Percentiles rank a stretch among this genome's conserved stretches.
Evolutionary conservation across 2,797 vertebrate genomes (phyloP).

Genomic region (Gallinago solitaria): DNA sequence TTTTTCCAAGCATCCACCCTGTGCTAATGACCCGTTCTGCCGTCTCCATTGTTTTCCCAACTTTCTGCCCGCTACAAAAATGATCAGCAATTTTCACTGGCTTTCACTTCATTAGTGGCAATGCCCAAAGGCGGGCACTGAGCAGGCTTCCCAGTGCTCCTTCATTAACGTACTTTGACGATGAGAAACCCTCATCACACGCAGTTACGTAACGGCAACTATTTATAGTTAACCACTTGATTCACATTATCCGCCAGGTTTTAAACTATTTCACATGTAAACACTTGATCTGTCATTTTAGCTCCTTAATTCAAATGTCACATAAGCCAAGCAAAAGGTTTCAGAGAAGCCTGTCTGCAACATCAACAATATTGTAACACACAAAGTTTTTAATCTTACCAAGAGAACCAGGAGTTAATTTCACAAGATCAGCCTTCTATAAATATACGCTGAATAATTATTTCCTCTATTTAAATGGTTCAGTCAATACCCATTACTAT

Average conservation of each 20-base stretch:
- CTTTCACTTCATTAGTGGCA: neutral
- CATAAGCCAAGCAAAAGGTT: neutral
- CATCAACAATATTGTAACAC: neutral
- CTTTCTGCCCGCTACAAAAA: neutral
- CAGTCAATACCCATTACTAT: neutral
- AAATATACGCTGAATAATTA: neutral
- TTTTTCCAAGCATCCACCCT: neutral
- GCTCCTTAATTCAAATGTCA: neutral
- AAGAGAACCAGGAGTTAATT: neutral
- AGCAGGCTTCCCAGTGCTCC: neutral
- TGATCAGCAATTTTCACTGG: neutral
- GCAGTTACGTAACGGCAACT: neutral
- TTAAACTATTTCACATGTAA: neutral
- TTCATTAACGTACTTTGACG: rapidly evolving
- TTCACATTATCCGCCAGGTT: slow-evolving; percentile 10
- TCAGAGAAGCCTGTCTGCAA: neutral
- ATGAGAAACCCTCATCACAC: neutral
- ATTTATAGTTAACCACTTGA: slow-evolving; percentile 59
- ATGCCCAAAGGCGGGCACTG: neutral
- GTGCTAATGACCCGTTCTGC: rapidly evolving
- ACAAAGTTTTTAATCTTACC: neutral
- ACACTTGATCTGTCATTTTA: neutral
- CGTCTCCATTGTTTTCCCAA: neutral
- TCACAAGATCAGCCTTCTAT: neutral
- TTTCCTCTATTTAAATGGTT: neutral